Base-by-base conservation (phyloP, 1,140 invertebrate genomes). In the Lepidurus apus region DNA sequence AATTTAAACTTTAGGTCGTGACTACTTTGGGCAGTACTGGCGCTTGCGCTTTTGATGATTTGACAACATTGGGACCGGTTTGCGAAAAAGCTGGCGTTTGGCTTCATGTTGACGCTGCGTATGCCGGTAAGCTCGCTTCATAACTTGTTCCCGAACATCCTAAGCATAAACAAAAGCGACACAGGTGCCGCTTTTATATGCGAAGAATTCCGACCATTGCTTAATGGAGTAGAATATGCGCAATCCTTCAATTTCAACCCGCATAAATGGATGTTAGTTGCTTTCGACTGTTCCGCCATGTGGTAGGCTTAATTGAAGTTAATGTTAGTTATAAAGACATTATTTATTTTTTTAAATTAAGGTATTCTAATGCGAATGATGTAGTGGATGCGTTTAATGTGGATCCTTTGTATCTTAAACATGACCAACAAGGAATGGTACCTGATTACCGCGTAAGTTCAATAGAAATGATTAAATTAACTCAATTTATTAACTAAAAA, bases 211-310 rank as follows among this genome's bases (percentile, higher is more conserved):
- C 90, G 95, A 26, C 90, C 95, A 82, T 86, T 95, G 10, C 92
- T 97, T 90, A 91, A 93, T 81, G 97, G 97, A 10, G 87, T 97
- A 6, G 95, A 98, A 84, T 89, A 88, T 77, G 95, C 93, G 0
- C 91, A 96, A 80, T 97, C 95, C 0, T 96, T 97, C 84, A 96
- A 97, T 84, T 96, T 97, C 82, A 98, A 98, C 83, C 95, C 96
- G 0, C 96, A 98, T 85, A 98, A 98, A 85, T 98, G 95, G 95
- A 87, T 98, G 87, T 84, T 98, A 77, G 93, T 97, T 0, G 98
- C 96, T 85, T 98, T 98, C 82, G 95, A 98, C 85, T 98, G 96
- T 83, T 97, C 95, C 0, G 90, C 94, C 0, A 91, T 97, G 90
- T 97, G 95, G 95, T 89, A 84, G 85, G 81, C 78, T 78, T n/a